Evolutionary conservation across 2,113 vertebrate genomes (phyloP), one percentile per base, ranked within the genome.

Genomic region (Aldabrachelys gigantea): DNA sequence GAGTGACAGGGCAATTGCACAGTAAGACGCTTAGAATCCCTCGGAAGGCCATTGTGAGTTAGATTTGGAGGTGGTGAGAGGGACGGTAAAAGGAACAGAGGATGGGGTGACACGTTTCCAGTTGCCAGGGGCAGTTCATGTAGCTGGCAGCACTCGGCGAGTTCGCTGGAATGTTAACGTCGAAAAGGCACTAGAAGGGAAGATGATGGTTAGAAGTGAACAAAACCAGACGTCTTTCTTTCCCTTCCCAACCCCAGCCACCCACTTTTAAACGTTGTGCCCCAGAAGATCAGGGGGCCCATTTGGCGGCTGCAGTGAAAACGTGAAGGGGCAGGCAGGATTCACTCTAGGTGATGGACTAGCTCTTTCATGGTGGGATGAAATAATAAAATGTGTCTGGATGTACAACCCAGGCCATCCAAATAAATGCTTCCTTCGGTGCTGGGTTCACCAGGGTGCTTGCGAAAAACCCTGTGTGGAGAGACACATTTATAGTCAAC

Each of bases 211-310:
- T 35, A 65, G 62, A n/a, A 65, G 31, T 35, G 31, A 65, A 65
- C 62, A 65, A 65, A 65, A n/a, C 14, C 62, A n/a, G 62, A 69
- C 8, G 4, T 35, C 31, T 65, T 65, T 35, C 59, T 3, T 31
- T 31, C 29, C 14, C 21, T 53, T 75, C 44, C 12, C 2, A 49
- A 90, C 19, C 6, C 5, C 25, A 3, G 14, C 29, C 0, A 0
- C 16, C 47, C 69, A 1, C 57, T 49, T 69, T 8, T 1, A 4
- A 35, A 11, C 80, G 62, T 88, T 35, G 17, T 62, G 41, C 50
- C n/a, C 0, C 24, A 50, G 49, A 50, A 82, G 27, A 19, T 49
- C 50, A 44, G 65, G 50, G 85, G 50, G 82, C n/a, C 38, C 47
- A 2, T 49, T 80, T 57, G 16, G 14, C 53, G 84, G 35, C 53